These are phyloP conservation scores for Heliconius nattereri DNA, from an alignment of 1,140 invertebrate species.

Conservation along the genomic window DNA sequence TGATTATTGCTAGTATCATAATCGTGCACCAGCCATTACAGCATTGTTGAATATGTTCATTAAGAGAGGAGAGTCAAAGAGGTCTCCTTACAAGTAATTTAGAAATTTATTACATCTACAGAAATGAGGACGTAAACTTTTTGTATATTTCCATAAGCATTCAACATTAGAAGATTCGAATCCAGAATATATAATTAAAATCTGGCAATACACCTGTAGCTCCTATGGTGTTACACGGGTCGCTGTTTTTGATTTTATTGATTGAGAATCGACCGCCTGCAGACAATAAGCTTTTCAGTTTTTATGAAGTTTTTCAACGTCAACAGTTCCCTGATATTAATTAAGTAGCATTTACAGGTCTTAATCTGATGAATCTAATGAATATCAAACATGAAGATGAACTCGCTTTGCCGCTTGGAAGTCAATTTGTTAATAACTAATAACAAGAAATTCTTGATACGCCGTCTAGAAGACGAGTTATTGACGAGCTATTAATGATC, in stretches of 20 bases:
- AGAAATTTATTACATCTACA: neutral
- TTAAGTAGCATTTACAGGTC: neutral
- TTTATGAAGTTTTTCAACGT: no score
- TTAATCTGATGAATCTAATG: neutral
- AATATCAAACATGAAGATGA: neutral
- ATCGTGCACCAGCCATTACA: constrained; percentile 22
- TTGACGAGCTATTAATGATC: constrained; percentile 5
- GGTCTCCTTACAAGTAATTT: neutral
- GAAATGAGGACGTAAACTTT: neutral
- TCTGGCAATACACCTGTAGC: no score
- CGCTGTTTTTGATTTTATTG: no score
- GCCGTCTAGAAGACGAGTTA: neutral
- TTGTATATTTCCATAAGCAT: neutral
- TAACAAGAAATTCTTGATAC: neutral
- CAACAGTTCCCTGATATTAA: neutral
- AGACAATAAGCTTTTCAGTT: no score
- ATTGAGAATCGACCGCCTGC: no score
- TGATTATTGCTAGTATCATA: constrained; percentile 42
- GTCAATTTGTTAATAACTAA: neutral
- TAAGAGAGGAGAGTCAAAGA: neutral
- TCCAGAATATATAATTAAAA: no score
- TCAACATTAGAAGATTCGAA: neutral
- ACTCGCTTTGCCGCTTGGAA: neutral
- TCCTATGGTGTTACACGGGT: no score
- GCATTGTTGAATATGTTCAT: constrained; percentile 8